Evolutionary conservation across 1,140 invertebrate genomes (phyloP).

Genomic region (Colletes latitarsis): DNA sequence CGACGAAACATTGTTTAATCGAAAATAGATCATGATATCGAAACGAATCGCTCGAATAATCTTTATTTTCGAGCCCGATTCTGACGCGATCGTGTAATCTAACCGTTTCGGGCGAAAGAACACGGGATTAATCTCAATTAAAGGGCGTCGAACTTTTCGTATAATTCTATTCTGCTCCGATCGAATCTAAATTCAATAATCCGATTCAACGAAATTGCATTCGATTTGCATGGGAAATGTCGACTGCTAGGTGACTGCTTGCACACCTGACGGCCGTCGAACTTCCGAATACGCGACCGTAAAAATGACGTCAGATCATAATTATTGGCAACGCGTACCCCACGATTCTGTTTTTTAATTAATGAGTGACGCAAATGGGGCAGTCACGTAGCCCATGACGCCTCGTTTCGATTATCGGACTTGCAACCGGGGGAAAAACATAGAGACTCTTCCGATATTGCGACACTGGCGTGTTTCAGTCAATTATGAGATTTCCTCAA

Average conservation of each 20-base stretch:
- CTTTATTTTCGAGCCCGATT: no score
- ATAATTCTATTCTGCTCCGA: slow-evolving; percentile 22
- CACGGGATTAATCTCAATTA: slow-evolving; percentile 38
- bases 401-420: slow-evolving; percentile 28
- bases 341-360: slow-evolving; percentile 5
- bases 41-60: no score
- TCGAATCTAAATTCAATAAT: slow-evolving; percentile 48
- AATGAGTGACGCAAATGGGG: background rate
- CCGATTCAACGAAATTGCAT: slow-evolving; percentile 42
- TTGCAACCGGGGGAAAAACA: background rate
- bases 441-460: slow-evolving; percentile 4
- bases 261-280: slow-evolving; percentile 12
- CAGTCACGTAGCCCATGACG: background rate
- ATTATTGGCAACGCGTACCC: slow-evolving; percentile 32
- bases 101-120: background rate
- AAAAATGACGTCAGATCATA: slow-evolving; percentile 16
- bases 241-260: background rate
- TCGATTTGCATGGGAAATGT: slow-evolving; percentile 32
- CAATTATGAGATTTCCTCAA: slow-evolving; percentile 40
- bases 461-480: background rate
- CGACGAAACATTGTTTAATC: no score
- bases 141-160: slow-evolving; percentile 14
- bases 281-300: background rate
- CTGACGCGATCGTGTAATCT: background rate
- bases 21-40: no score